Evolutionary conservation across 2,888 invertebrate genomes (phyloP), one percentile per base, ranked within the genome.

Genomic region (Incurvaria masculella): DNA sequence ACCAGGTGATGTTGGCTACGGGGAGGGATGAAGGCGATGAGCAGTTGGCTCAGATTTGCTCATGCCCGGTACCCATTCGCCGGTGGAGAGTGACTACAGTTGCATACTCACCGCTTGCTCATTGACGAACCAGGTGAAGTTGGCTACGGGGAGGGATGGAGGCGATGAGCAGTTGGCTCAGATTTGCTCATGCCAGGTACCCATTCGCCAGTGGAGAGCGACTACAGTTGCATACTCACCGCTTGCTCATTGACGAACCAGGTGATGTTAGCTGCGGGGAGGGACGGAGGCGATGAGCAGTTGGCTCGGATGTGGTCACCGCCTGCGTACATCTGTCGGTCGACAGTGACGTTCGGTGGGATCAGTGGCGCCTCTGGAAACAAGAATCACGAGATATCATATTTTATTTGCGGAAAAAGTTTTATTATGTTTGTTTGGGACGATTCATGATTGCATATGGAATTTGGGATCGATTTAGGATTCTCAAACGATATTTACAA

Each of bases 61-160:
- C 83, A 1, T 83, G 84, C 4, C 81, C 81, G 26, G 82, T 72
- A 56, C 83, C 78, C 2, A 80, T 69, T 54, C 79, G 65, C 46
- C 81, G 72, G 58, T 84, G 80, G 43, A 83, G 78, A 3, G 81
- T 75, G 54, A 84, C 82, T n/a, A n/a, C n/a, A n/a, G n/a, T n/a
- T n/a, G n/a, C n/a, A 1, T 20, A 56, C 62, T 62, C 56, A 80
- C 79, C 78, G 72, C 72, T 59, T 80, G 79, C 55, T 84, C 83
- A 59, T 84, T 84, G 74, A 84, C 84, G 70, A 69, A 83, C 81
- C 84, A 83, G 59, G 84, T 84, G 61, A 84, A 70, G 58, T 84
- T 84, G 41, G 82, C 80, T 4, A 83, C 83, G 2, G 84, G 84
- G n/a, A 78, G 72, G 0, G 83, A 83, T 1, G 83, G 81, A 0